These are phyloP conservation scores for Suncus etruscus DNA, from an alignment of 2,113 vertebrate species.

Conservation along the genomic window DNA sequence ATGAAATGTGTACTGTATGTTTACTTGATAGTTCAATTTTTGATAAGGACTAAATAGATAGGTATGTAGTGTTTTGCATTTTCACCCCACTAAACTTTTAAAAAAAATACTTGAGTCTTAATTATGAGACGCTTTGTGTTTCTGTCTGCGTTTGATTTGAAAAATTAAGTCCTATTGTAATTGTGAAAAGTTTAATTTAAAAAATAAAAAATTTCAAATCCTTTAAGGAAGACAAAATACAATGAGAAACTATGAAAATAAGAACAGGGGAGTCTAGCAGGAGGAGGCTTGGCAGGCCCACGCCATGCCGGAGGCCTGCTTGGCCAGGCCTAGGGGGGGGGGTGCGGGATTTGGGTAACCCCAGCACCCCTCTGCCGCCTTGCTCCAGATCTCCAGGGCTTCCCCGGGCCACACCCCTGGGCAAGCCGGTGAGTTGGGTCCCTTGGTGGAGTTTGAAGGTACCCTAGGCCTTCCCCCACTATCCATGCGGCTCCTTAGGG, in stretches of 20 bases:
- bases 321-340: no score
- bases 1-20: conserved; percentile 84
- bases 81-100: conserved; percentile 52
- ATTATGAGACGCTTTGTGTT: conserved; percentile 17
- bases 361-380: no score
- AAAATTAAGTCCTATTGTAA: conserved; percentile 44
- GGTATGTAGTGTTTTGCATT: conserved; percentile 69
- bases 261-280: no score
- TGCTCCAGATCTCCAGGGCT: no score
- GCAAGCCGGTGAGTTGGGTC: no score
- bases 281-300: no score
- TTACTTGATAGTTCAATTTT: conserved; percentile 85
- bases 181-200: conserved; percentile 33
- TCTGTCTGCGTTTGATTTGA: conserved; percentile 7
- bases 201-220: conserved; percentile 48
- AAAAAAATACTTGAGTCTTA: conserved; percentile 65
- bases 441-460: no score
- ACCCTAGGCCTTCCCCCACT: no score
- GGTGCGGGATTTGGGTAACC: no score
- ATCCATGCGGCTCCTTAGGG: no score
- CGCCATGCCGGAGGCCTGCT: no score
- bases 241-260: conserved; percentile 34
- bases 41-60: conserved; percentile 78
- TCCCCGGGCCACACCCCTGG: no score
- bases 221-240: conserved; percentile 32